Conservation (phyloP, 2,888 invertebrate species). For the Amphipoea lucens region DNA sequence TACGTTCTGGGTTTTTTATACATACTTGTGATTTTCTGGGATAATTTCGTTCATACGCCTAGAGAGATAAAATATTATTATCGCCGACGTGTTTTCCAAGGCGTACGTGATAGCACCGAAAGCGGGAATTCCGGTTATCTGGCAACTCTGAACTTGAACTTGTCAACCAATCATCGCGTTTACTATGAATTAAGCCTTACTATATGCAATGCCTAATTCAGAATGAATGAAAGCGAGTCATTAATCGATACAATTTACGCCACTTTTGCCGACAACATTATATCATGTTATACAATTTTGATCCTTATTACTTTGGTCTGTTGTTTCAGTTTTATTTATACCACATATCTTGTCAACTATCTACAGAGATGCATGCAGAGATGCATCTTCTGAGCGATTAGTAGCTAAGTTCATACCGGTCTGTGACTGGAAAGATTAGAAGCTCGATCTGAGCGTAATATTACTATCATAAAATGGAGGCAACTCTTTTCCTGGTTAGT, state of each 20-base stretch:
- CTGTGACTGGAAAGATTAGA: constrained; percentile 1
- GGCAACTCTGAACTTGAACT: constrained; percentile 46
- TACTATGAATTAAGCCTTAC: constrained; percentile 19
- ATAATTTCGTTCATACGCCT: not conserved
- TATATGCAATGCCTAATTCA: not conserved
- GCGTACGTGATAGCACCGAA: not conserved
- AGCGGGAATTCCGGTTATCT: constrained; percentile 24
- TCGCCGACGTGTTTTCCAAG: not conserved
- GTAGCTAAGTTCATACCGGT: not conserved
- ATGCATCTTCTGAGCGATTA: not conserved
- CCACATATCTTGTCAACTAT: not conserved
- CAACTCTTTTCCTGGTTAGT: not conserved
- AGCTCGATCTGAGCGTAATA: not conserved
- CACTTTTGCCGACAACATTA: constrained; percentile 8
- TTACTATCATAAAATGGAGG: not conserved
- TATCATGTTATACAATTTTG: constrained; percentile 2
- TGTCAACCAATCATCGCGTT: not conserved
- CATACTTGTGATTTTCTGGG: not conserved
- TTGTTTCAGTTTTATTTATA: not conserved
- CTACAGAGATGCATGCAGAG: not conserved
- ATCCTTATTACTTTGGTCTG: not conserved
- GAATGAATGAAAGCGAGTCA: not conserved
- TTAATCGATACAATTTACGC: not conserved
- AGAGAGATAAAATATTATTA: not conserved
- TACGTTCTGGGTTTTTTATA: not conserved